These are phyloP conservation scores for Casuarius casuarius DNA, from an alignment of 2,113 vertebrate genomes.

Conservation along the genomic window DNA sequence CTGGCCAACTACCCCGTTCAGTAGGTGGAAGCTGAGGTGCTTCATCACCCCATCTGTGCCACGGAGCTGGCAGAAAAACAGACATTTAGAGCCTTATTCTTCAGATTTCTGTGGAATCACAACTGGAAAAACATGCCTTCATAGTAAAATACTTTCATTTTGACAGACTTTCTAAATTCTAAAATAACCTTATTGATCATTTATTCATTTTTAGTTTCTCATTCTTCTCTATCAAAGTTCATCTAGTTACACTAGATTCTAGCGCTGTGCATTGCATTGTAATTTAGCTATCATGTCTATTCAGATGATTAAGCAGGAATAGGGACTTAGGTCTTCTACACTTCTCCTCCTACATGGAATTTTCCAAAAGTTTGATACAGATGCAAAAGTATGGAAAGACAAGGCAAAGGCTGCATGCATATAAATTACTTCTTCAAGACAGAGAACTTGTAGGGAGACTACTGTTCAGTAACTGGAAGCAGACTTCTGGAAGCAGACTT, in stretches of 20 bases:
- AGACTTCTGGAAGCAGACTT: neutral
- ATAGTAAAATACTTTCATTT: neutral
- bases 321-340: neutral
- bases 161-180: neutral
- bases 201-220: neutral
- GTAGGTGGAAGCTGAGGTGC: neutral
- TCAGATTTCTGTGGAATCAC: neutral
- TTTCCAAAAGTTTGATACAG: neutral
- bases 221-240: neutral
- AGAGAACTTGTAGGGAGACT: neutral
- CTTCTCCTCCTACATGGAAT: neutral
- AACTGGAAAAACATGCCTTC: neutral
- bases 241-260: neutral
- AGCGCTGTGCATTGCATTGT: neutral
- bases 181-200: neutral
- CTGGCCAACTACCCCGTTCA: neutral
- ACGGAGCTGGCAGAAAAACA: neutral
- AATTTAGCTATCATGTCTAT: neutral
- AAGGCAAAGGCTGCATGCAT: neutral
- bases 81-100: neutral
- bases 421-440: neutral
- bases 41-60: neutral
- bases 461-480: neutral
- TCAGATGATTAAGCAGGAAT: neutral
- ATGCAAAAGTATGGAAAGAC: neutral